Evolutionary conservation across 1,140 invertebrate genomes (phyloP).

Genomic region (Calephelis virginiensis): DNA sequence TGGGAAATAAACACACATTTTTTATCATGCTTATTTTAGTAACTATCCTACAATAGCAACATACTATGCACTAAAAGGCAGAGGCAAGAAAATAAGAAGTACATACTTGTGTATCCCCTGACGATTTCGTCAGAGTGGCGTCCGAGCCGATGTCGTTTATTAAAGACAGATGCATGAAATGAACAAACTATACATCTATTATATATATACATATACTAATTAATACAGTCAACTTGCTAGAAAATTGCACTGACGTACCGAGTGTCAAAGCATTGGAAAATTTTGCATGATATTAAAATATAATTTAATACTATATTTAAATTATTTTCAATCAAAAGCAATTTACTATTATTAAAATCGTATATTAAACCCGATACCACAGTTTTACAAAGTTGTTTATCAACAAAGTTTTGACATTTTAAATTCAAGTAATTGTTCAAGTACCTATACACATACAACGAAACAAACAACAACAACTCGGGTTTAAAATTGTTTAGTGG

Average conservation of each 20-base stretch:
- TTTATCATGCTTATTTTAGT: not conserved
- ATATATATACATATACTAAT: slow-evolving; percentile 40
- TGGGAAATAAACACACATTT: not conserved
- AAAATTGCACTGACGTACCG: slow-evolving; percentile 17
- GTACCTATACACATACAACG: too few species aligned
- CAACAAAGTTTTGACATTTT: too few species aligned
- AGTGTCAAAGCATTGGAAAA: not conserved
- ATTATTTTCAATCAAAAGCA: not conserved
- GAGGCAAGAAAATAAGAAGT: slow-evolving; percentile 36
- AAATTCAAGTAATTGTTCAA: too few species aligned
- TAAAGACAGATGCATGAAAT: slow-evolving; percentile 76
- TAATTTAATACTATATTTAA: not conserved
- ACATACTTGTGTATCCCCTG: slow-evolving; percentile 72
- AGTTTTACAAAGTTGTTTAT: too few species aligned
- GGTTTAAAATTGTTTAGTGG: too few species aligned
- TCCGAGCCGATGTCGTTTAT: slow-evolving; percentile 74
- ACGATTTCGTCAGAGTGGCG: slow-evolving; percentile 69
- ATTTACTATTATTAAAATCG: too few species aligned
- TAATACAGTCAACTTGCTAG: slow-evolving; percentile 24
- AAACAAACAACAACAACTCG: too few species aligned
- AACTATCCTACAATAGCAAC: slow-evolving; percentile 13
- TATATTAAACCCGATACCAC: too few species aligned
- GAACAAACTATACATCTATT: slow-evolving; percentile 76
- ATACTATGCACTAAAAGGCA: slow-evolving; percentile 24
- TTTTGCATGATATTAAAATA: too few species aligned